Conservation (phyloP, 1,140 invertebrate species). For the Kradibia gibbosae region DNA sequence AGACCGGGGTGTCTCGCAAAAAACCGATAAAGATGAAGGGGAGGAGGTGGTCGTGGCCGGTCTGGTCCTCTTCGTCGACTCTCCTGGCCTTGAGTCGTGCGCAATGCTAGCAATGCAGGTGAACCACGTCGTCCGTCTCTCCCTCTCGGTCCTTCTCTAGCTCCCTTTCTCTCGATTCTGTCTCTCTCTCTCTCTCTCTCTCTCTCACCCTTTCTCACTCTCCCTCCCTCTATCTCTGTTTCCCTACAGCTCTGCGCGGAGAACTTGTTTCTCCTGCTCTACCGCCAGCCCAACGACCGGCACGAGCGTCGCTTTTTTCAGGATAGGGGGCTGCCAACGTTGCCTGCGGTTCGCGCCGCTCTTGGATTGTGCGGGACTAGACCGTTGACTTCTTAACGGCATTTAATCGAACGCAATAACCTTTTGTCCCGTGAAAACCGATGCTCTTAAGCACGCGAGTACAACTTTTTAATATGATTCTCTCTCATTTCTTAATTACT, state of each 20-base stretch:
- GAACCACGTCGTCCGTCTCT: conserved; percentile 63
- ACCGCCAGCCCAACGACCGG: not conserved
- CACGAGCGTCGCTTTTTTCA: conserved; percentile 9
- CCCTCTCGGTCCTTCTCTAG: conserved; percentile 53
- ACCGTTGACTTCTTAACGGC: conserved; percentile 44
- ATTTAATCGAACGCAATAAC: not conserved
- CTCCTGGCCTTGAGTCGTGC: conserved; percentile 68
- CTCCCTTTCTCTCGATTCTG: conserved; percentile 58
- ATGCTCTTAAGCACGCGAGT: not conserved
- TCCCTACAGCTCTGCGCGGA: conserved; percentile 43
- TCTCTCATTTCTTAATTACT: too few relatives aligned
- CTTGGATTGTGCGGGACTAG: conserved; percentile 16
- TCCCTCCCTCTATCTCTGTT: conserved; percentile 45
- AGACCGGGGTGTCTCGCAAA: not conserved
- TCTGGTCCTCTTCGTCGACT: conserved; percentile 58
- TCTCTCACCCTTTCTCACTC: conserved; percentile 38
- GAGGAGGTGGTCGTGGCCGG: conserved; percentile 66
- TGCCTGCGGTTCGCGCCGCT: conserved; percentile 1
- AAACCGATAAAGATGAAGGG: conserved; percentile 52
- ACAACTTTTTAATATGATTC: too few relatives aligned
- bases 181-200: conserved; percentile 54
- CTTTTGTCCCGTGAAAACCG: too few relatives aligned
- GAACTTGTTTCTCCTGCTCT: conserved; percentile 52
- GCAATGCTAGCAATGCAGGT: conserved; percentile 74
- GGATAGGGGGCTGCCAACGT: not conserved